Evolutionary conservation across 2,113 vertebrate species (phyloP).

Genomic region (Diphyllodes magnificus): DNA sequence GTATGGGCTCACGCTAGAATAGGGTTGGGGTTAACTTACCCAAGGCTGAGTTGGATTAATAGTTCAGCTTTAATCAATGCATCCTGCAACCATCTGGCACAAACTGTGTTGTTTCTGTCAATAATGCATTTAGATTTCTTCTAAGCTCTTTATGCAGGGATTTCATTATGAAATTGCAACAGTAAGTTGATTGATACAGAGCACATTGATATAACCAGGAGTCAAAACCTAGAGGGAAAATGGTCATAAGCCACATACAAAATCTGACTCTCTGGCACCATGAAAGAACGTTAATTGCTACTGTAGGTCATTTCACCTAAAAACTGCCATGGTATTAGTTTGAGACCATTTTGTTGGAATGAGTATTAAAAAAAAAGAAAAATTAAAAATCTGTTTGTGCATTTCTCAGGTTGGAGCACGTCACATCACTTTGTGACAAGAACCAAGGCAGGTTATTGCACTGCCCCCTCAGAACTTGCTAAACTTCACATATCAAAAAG

Average conservation of each 20-base stretch:
- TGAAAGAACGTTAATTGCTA: not conserved
- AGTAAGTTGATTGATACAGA: not conserved
- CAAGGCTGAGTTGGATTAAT: not conserved
- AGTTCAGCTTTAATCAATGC: not conserved
- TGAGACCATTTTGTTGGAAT: not conserved
- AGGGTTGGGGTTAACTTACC: not conserved
- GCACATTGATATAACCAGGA: not conserved
- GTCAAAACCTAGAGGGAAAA: slow-evolving; percentile 1
- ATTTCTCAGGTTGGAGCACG: not conserved
- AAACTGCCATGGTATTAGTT: not conserved
- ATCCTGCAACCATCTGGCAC: not conserved
- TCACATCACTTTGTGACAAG: not conserved
- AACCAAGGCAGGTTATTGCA: not conserved
- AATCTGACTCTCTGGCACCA: not conserved
- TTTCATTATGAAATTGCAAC: slow-evolving; percentile 19
- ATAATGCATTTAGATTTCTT: not conserved
- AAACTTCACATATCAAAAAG: not conserved
- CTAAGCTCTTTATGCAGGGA: slow-evolving; percentile 15
- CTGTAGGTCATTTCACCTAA: not conserved
- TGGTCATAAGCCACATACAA: not conserved
- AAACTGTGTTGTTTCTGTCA: not conserved
- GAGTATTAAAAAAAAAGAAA: not conserved
- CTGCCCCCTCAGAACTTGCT: not conserved
- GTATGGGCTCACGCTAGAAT: not conserved
- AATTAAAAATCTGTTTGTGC: not conserved